A percentile compares a stretch with the other conserved stretches of the same genome.
phyloP scores from a whole-genome alignment of 2,113 vertebrate species.

The Perccottus glenii region DNA sequence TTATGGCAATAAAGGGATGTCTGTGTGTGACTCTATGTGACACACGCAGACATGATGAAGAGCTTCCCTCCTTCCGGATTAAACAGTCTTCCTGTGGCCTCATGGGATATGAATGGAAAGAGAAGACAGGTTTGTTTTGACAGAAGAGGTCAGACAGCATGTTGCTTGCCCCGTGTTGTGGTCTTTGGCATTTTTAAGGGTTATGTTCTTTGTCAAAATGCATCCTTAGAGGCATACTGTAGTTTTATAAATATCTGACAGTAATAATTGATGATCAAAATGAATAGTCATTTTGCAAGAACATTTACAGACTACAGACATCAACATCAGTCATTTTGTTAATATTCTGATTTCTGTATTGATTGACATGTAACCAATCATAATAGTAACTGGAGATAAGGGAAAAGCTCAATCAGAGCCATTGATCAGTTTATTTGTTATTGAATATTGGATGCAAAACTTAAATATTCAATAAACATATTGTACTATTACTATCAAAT shows the following conservation, averaged over 20 bases:
- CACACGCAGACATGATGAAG: conserved; percentile 38
- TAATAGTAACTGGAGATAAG: no score
- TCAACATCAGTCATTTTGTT: no score
- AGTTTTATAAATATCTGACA: no score
- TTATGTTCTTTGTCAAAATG: not conserved
- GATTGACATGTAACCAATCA: no score
- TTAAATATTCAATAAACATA: no score
- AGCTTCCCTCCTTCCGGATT: conserved; percentile 56
- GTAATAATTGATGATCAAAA: no score
- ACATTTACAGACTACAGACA: no score
- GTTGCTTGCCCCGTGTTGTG: not conserved
- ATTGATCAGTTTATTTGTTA: not conserved
- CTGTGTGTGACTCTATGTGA: conserved; percentile 27
- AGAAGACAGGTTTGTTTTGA: not conserved
- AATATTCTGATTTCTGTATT: no score
- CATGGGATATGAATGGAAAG: conserved; percentile 17
- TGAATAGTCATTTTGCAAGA: no score
- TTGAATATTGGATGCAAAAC: not conserved
- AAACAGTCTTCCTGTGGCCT: conserved; percentile 32
- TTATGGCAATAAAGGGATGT: conserved; percentile 17
- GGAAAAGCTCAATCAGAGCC: no score
- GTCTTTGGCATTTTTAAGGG: no score
- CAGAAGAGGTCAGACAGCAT: not conserved
- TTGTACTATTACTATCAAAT: not conserved
- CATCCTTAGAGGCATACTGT: not conserved